Evolutionary conservation across 2,797 vertebrate species (phyloP), one percentile per base, ranked within the genome.

Genomic region (Melopsittacus undulatus): DNA sequence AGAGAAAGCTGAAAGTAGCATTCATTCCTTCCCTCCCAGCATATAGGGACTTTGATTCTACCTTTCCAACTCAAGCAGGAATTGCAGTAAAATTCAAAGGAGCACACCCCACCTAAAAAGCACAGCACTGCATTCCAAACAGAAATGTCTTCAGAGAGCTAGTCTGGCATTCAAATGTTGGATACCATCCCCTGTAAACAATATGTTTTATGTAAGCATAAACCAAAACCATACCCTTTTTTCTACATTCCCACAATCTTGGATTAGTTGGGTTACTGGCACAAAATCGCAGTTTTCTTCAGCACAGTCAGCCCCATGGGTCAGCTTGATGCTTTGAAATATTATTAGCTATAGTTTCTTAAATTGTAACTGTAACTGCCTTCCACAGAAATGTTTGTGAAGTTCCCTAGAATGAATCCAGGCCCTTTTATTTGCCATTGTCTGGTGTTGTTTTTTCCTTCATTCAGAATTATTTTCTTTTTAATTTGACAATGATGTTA

Each of bases 211-310:
- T 52, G 72, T 88, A 84, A 93, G 80, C 70, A 77, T 75, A 87
- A 86, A 96, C 29, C 34, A 92, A 89, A 95, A 92, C 73, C 85
- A 95, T 87, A 64, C 36, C 34, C 80, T 73, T 48, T 77, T 87
- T 84, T 63, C 67, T 75, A 38, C 78, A 68, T 79, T 87, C 68
- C 42, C n/a, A 59, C 52, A 90, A 19, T 70, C 74, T 52, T 92
- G 91, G 34, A 79, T 52, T 76, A 67, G 36, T 76, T 73, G 49
- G 64, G 48, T 43, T 85, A 93, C 63, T 87, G 83, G 80, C 74
- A 90, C 43, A 74, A 79, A 94, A 77, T 3, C 45, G 34, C 52
- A 84, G 45, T 54, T 93, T 92, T 77, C 61, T 74, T 80, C 59
- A 93, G 64, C 8, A 32, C 24, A 89, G 66, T 38, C 89, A 86